Conservation (phyloP, 1,140 invertebrate genomes). For the Ceratitis capitata region DNA sequence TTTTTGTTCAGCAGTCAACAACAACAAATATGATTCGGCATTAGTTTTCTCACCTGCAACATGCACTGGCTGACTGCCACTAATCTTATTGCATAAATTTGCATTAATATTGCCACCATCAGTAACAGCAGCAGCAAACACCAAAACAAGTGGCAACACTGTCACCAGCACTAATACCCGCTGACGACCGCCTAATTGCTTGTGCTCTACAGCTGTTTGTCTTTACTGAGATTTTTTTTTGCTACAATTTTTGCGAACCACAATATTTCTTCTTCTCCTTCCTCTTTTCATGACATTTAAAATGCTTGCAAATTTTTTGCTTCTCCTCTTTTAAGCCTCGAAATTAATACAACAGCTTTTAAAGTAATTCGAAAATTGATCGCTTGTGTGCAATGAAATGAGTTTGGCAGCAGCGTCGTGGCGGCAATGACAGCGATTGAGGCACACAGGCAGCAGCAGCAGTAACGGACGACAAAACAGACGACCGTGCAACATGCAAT, state of each 20-base stretch:
- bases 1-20: slow-evolving; percentile 18
- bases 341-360: slow-evolving; percentile 34
- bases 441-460: neutral
- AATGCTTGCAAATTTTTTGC: neutral
- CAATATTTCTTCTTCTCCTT: neutral
- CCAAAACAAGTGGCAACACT: neutral
- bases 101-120: neutral
- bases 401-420: neutral
- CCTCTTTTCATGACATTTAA: neutral
- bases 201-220: neutral
- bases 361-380: slow-evolving; percentile 20
- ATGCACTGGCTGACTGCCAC: neutral
- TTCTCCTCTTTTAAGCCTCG: too few species aligned
- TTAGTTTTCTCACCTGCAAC: slow-evolving; percentile 19
- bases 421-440: neutral
- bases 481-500: neutral
- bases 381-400: slow-evolving; percentile 24
- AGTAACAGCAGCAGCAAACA: neutral
- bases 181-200: slow-evolving; percentile 21
- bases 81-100: slow-evolving; percentile 32
- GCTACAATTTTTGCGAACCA: neutral
- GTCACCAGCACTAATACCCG: neutral
- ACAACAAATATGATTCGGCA: slow-evolving; percentile 3
- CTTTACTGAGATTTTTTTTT: neutral
- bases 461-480: neutral